Percentiles rank a stretch among this genome's conserved stretches.
These are phyloP conservation scores for Leucoraja ocellata DNA, from an alignment of 2,797 vertebrate genomes.

Conservation along the genomic window DNA sequence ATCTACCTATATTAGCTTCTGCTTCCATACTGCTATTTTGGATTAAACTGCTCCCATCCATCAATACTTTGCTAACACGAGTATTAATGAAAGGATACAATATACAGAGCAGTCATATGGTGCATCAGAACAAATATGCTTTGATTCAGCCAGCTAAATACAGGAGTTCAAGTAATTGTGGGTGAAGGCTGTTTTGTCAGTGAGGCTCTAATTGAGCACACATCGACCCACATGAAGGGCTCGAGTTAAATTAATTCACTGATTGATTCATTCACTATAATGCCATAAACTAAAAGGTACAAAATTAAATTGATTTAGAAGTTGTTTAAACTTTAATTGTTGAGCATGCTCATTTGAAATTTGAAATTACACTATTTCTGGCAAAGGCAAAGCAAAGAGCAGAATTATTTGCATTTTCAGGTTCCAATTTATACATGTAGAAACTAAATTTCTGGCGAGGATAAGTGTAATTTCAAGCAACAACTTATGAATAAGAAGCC, in stretches of 20 bases:
- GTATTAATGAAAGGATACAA: neutral
- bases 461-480: neutral
- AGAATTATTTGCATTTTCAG: neutral
- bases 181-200: neutral
- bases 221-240: neutral
- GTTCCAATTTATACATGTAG: neutral
- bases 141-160: neutral
- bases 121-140: neutral
- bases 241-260: neutral
- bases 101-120: neutral
- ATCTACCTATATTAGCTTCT: neutral
- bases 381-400: neutral
- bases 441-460: conserved; percentile 10
- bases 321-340: neutral
- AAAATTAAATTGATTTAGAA: neutral
- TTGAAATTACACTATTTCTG: too few species aligned
- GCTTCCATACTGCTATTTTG: neutral
- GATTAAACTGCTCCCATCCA: neutral
- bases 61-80: neutral
- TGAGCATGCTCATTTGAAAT: too few species aligned
- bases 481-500: neutral
- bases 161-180: neutral
- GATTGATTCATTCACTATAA: neutral
- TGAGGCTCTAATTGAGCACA: neutral
- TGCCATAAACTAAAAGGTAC: neutral